Conservation (phyloP, 2,797 vertebrate species). For the Sparidentex hasta region DNA sequence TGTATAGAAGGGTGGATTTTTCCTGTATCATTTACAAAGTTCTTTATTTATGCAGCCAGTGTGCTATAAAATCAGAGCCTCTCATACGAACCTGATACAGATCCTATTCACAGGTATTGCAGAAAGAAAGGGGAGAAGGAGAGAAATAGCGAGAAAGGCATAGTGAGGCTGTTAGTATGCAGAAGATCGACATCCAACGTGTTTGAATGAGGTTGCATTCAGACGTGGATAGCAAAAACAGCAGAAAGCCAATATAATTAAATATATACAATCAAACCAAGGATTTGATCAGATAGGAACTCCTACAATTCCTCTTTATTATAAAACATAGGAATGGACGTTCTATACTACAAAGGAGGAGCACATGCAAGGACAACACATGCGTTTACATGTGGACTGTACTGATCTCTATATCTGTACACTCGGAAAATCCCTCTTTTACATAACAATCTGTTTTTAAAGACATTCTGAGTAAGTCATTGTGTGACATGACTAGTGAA, state of each 20-base stretch:
- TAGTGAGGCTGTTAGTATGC: constrained; percentile 68
- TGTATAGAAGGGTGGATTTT: constrained; percentile 30
- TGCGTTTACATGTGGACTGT: constrained; percentile 2
- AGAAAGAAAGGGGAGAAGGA: constrained; percentile 67
- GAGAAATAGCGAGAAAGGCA: constrained; percentile 72
- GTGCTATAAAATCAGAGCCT: constrained; percentile 56
- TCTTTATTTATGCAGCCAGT: constrained; percentile 36
- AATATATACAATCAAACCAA: constrained; percentile 20
- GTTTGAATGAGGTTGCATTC: constrained; percentile 50
- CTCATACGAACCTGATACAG: constrained; percentile 91
- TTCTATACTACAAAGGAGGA: not conserved
- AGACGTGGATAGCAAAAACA: constrained; percentile 39
- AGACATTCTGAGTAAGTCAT: not conserved
- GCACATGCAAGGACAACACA: constrained; percentile 15
- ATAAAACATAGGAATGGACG: not conserved
- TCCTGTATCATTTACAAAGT: not conserved
- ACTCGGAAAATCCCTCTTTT: not conserved
- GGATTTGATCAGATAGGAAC: constrained; percentile 18
- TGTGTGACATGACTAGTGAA: not conserved
- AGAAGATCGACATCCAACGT: constrained; percentile 41
- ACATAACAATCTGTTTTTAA: not conserved
- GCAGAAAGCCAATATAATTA: constrained; percentile 18
- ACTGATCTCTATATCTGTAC: not conserved
- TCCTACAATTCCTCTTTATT: not conserved
- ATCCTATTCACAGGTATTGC: constrained; percentile 86